Base-by-base conservation (phyloP, 2,113 vertebrate species). In the Labeo rohita region DNA sequence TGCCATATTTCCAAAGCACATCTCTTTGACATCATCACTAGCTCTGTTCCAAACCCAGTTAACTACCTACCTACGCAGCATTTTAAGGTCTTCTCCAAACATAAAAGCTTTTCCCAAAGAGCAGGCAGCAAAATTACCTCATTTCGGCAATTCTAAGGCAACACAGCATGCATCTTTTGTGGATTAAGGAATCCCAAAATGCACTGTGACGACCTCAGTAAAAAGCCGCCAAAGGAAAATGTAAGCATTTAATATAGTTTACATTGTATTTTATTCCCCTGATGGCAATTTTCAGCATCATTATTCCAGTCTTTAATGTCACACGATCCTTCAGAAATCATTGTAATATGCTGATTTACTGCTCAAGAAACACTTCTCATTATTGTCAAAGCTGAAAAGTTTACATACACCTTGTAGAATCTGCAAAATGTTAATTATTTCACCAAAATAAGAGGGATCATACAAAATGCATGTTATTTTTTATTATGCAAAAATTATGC, bases 101-200 rank as follows among this genome's bases (percentile, higher is more conserved):
- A 77, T 28, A 54, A 54, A 77, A 13, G 15, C 23, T 36, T 5
- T 50, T 36, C 34, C 6, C 47, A 28, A 77, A 77, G 5, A 34
- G n/a, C 16, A 34, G 21, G 49, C 45, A 43, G 68, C 34, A 76
- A 52, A 76, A 76, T 8, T 39, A 68, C 65, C 28, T 70, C 15
- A 8, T 39, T 70, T 70, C 18, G 66, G 66, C 13, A 70, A 70
- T 36, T 70, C 15, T 39, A 39, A 70, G 66, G 34, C 34, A 70
- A 70, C 34, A 16, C 66, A 68, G 28, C 8, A 36, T 70, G 66
- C 8, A 39, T 15, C 34, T 15, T 70, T 70, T 73, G 70, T 73
- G 36, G 18, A 73, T 73, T 21, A 73, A 73, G 70, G 18, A n/a
- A 73, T 73, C 18, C 68, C 39, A 73, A 73, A 73, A 73, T 73